Base-by-base conservation (phyloP, 2,888 invertebrate genomes). In the Trachelus stipa region DNA sequence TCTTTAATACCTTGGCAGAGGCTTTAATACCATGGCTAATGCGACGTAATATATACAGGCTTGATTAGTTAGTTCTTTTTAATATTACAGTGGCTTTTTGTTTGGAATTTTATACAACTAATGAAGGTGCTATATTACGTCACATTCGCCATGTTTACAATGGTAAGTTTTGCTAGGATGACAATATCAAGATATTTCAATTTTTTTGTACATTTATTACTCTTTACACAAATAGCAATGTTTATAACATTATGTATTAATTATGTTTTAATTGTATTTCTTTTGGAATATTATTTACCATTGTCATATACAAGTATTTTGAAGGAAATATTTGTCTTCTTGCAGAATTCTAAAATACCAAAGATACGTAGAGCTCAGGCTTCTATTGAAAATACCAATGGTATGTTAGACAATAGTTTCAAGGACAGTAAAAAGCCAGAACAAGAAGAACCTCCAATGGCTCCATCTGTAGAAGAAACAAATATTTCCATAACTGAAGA, bases 1-100 rank as follows among this genome's bases (percentile, higher is more conserved):
- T 56, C 6, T 56, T 56, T 56, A 56, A 56, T 56, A 56, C 6
- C 56, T 56, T 56, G 56, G 56, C 23, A 56, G 9, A 56, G 56
- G 56, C 23, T 56, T 23, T 56, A 56, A 56, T 56, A 56, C 2
- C 9, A 23, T 56, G 56, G 56, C 56, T 56, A 56, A 56, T 56
- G 56, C 56, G 56, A 56, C 56, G 56, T 56, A 56, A 56, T 56
- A 56, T 56, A 56, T 23, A 56, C 56, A 56, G 56, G 23, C 23
- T 56, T 56, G 56, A 56, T 56, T 56, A 56, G 56, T 56, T 56
- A 56, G 40, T 40, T 40, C 15, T 56, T 56, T 56, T 56, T 56
- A 56, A 34, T 34, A 68, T 75, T 11, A 30, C 15, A 84, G 86
- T 23, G 93, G 93, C 76, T 90, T 90, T 34, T 30, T 34, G 9